These are phyloP conservation scores for Lasiurus borealis DNA, from an alignment of 2,113 vertebrate genomes.

Conservation along the genomic window DNA sequence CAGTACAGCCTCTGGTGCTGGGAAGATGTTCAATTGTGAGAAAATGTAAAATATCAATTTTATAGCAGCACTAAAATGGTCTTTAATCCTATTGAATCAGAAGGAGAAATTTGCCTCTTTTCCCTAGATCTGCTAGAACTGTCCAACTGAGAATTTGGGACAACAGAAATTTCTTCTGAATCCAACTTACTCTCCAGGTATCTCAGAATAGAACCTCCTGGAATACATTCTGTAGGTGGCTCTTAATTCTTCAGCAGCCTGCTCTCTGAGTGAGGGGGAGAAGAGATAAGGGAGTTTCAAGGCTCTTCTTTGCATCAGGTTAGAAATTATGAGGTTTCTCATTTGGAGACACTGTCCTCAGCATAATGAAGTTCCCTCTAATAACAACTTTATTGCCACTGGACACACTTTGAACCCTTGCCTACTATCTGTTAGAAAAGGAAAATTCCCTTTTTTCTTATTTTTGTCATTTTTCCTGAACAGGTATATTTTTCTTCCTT, in stretches of 20 bases:
- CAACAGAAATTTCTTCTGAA: slow-evolving; percentile 52
- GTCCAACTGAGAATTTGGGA: not conserved
- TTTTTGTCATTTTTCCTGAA: not conserved
- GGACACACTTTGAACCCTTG: slow-evolving; percentile 29
- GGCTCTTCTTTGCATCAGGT: not conserved
- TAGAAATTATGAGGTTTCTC: slow-evolving; percentile 60
- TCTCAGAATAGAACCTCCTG: slow-evolving; percentile 72
- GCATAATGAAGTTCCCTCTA: not conserved
- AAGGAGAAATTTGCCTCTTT: slow-evolving; percentile 8
- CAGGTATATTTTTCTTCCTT: not conserved
- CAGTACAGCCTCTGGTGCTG: not conserved
- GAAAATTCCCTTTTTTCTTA: not conserved
- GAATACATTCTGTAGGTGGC: slow-evolving; percentile 64
- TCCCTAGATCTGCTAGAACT: slow-evolving; percentile 15
- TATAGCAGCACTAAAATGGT: not conserved
- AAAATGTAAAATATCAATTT: slow-evolving; percentile 40
- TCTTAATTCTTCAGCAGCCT: slow-evolving; percentile 58
- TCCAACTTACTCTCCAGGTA: slow-evolving; percentile 21
- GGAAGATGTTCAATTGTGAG: not conserved
- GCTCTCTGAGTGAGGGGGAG: slow-evolving; percentile 14
- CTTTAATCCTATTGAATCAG: not conserved
- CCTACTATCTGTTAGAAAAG: not conserved
- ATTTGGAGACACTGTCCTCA: not conserved
- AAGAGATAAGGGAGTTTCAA: not conserved
- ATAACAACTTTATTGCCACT: not conserved